Conservation (phyloP, 2,888 invertebrate genomes). For the Chymomyza fuscimana region DNA sequence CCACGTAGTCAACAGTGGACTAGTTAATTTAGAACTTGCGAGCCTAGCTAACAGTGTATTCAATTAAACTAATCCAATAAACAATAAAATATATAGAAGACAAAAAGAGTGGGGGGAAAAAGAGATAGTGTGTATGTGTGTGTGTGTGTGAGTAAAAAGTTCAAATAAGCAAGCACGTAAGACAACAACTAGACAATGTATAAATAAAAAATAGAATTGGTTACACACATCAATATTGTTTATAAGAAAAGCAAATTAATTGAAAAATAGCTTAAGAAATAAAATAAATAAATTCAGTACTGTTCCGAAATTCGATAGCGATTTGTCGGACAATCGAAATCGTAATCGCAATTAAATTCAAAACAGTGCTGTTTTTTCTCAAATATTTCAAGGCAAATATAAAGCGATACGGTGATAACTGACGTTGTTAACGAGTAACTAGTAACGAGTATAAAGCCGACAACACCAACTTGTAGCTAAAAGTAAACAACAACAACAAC, state of each 20-base stretch:
- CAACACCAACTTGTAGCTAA: slow-evolving; percentile 31
- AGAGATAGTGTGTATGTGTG: slow-evolving; percentile 1
- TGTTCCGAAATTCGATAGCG: too few relatives aligned
- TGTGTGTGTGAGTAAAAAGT: slow-evolving; percentile 17
- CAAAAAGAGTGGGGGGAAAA: background rate
- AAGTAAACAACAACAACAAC: slow-evolving; percentile 39
- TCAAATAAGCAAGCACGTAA: slow-evolving; percentile 1
- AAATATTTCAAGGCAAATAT: background rate
- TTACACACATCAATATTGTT: background rate
- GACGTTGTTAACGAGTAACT: background rate
- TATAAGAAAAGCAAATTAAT: background rate
- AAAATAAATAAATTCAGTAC: background rate
- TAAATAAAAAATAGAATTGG: background rate
- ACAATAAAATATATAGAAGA: background rate
- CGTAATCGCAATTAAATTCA: too few relatives aligned
- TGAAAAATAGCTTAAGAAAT: slow-evolving; percentile 9
- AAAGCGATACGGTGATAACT: background rate
- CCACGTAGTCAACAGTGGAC: too few relatives aligned
- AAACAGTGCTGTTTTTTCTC: background rate
- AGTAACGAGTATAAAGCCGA: background rate
- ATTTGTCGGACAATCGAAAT: too few relatives aligned
- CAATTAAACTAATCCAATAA: background rate
- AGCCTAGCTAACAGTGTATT: background rate
- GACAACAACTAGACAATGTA: background rate
- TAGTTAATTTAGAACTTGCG: too few relatives aligned